These are phyloP conservation scores for Argyresthia goedartella DNA, from an alignment of 2,888 invertebrate species.

Conservation along the genomic window DNA sequence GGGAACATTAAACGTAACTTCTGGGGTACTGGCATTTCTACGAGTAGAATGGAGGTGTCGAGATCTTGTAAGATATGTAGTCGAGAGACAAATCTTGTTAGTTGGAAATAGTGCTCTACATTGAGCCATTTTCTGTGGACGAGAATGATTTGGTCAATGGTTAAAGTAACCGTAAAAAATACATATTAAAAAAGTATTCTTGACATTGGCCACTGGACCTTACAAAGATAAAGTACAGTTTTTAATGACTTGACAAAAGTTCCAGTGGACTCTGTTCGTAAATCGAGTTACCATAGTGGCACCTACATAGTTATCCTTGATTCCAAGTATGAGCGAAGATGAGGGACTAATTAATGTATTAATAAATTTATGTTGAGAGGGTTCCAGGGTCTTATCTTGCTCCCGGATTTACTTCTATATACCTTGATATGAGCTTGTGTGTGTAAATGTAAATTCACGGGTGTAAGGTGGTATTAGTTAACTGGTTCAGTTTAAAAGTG, in stretches of 20 bases:
- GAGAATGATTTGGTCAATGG: neutral
- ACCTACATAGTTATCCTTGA: neutral
- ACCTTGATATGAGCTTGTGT: too few species aligned
- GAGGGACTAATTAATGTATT: constrained; percentile 2
- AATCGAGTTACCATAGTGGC: neutral
- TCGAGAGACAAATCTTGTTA: neutral
- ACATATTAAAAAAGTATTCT: too few species aligned
- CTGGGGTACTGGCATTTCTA: neutral
- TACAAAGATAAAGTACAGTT: too few species aligned
- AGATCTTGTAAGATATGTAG: neutral
- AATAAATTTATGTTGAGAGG: neutral
- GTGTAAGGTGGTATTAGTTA: too few species aligned
- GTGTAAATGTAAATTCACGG: too few species aligned
- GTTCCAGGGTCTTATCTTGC: neutral
- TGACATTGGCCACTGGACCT: too few species aligned
- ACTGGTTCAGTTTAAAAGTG: too few species aligned
- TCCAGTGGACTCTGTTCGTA: too few species aligned
- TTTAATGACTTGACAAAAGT: too few species aligned
- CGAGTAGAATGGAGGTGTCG: neutral
- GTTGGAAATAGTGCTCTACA: neutral
- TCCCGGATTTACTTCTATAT: neutral
- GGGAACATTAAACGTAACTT: constrained; percentile 26
- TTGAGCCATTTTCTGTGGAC: neutral
- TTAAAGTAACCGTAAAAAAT: too few species aligned
- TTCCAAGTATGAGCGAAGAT: neutral